Percentiles rank a stretch among this genome's conserved stretches.
Evolutionary conservation across 2,888 invertebrate species (phyloP).

Genomic region (Drymonia ruficornis): DNA sequence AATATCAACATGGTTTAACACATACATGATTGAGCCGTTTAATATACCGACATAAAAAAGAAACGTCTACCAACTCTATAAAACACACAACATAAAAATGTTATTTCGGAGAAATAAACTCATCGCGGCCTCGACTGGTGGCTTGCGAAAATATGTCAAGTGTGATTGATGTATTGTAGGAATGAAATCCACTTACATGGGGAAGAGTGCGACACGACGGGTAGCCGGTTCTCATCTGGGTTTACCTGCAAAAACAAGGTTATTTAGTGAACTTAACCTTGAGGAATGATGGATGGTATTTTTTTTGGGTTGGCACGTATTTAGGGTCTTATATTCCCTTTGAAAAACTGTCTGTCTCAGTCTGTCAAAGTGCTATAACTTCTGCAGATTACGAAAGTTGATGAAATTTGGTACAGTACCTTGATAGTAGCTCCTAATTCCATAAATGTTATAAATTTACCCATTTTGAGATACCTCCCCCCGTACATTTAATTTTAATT

Average conservation of each 20-base stretch:
- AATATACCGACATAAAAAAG: conserved; percentile 9
- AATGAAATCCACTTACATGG: conserved; percentile 69
- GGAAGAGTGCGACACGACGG: conserved; percentile 74
- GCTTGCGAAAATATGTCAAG: conserved; percentile 48
- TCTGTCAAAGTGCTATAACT: too few relatives aligned
- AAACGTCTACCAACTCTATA: neutral
- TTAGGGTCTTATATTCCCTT: neutral
- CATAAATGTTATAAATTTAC: too few relatives aligned
- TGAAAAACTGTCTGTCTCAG: neutral
- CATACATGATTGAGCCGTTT: neutral
- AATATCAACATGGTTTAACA: too few relatives aligned
- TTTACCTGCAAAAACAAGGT: conserved; percentile 67
- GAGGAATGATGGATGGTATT: neutral
- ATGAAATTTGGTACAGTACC: too few relatives aligned
- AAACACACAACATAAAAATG: conserved; percentile 5
- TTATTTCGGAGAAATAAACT: conserved; percentile 34
- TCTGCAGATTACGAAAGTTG: too few relatives aligned
- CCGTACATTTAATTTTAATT: too few relatives aligned
- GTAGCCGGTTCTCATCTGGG: conserved; percentile 74
- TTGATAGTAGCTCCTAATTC: too few relatives aligned
- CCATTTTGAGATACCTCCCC: too few relatives aligned
- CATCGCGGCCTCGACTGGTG: conserved; percentile 21
- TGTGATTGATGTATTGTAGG: conserved; percentile 55
- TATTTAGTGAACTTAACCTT: conserved; percentile 11
- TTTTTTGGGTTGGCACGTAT: neutral